Evolutionary conservation across 2,888 invertebrate species (phyloP), one percentile per base, ranked within the genome.

Genomic region (Aplocera efformata): DNA sequence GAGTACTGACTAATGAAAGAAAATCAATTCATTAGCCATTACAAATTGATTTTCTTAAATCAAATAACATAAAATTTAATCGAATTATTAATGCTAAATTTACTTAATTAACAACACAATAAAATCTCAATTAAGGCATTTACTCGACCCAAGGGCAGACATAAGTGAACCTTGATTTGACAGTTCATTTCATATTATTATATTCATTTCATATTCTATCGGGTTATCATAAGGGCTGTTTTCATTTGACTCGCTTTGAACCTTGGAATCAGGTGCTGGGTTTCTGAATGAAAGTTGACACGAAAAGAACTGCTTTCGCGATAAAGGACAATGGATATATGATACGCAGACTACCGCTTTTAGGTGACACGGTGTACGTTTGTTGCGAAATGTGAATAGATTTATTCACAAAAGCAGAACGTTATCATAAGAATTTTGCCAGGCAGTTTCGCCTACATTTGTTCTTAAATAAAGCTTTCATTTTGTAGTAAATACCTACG

Each of bases 281-380:
- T 55, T 51, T 38, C 54, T 37, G 34, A 48, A 55, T 47, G 54
- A 55, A 52, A 55, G 54, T 52, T 50, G 51, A 54, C 45, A 42
- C 45, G 23, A 42, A 46, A 51, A 48, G 38, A 41, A 45, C 41
- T 34, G 42, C 43, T 50, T 52, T 46, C 42, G 34, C 21, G 24
- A 39, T 41, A 48, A 49, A 45, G 46, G 35, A 50, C 52, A 50
- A 55, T 42, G 35, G 50, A 37, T 35, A 42, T 10, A 10, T 10
- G 45, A 51, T 42, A 47, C 25, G 28, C 23, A 10, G 44, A 35
- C 34, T 39, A 33, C 39, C 22, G 32, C 20, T 32, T 50, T 43
- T 42, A 8, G 34, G 39, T 41, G 31, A 32, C 32, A 30, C 7
- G 13, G 13, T 17, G 2, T 17, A 5, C 13, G 2, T 17, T 17